These are phyloP conservation scores for Cnemophilus loriae DNA, from an alignment of 2,113 vertebrate genomes.

Conservation along the genomic window DNA sequence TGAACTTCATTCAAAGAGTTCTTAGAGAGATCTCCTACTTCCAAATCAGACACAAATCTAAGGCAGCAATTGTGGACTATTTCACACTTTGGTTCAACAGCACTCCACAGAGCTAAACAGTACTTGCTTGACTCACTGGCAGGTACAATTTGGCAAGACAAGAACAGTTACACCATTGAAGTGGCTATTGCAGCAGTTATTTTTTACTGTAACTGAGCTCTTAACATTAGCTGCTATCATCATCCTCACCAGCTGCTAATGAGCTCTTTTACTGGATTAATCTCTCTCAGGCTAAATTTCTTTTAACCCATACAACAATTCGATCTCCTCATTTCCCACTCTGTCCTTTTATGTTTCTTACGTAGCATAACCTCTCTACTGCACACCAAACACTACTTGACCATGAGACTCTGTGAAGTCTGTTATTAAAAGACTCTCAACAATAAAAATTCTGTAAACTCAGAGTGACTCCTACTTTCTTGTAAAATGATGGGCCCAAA, in stretches of 20 bases:
- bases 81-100: background rate
- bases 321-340: background rate
- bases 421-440: background rate
- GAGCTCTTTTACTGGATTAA: background rate
- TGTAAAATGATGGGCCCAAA: background rate
- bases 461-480: background rate
- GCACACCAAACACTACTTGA: background rate
- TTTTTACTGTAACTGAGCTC: background rate
- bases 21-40: background rate
- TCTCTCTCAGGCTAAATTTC: background rate
- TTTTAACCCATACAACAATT: background rate
- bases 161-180: background rate
- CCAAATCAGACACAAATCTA: background rate
- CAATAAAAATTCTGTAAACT: background rate
- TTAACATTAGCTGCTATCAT: background rate
- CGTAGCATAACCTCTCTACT: background rate
- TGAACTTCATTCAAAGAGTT: background rate
- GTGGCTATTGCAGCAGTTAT: background rate
- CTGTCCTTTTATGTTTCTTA: background rate
- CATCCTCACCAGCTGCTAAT: background rate
- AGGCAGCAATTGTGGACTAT: background rate
- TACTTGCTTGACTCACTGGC: background rate
- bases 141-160: background rate
- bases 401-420: background rate
- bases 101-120: background rate